These are phyloP conservation scores for Plestiodon gilberti DNA, from an alignment of 2,113 vertebrate genomes.

Conservation along the genomic window DNA sequence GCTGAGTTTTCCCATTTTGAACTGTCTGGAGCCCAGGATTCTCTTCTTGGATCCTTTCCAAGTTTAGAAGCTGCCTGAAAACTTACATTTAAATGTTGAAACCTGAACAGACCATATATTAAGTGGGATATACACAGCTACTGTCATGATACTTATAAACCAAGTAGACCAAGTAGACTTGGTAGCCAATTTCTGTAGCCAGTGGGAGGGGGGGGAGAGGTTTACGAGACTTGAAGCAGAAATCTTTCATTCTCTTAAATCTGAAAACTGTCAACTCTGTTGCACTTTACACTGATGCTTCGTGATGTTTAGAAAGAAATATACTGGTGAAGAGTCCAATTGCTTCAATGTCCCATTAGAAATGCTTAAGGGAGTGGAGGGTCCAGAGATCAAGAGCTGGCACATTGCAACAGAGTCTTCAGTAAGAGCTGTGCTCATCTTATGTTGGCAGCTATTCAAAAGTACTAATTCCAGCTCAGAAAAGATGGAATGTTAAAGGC, in stretches of 20 bases:
- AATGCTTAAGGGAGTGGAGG: background rate
- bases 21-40: background rate
- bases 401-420: background rate
- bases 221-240: background rate
- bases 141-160: background rate
- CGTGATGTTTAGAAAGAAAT: background rate
- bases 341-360: background rate
- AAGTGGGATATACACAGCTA: background rate
- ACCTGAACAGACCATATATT: slow-evolving; percentile 16
- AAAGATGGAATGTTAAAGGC: background rate
- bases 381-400: background rate
- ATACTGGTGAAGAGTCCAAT: background rate
- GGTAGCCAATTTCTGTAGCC: no score
- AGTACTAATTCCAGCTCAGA: background rate
- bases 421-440: background rate
- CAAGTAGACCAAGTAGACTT: no score
- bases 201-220: background rate
- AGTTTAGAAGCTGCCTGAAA: slow-evolving; percentile 8
- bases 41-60: background rate
- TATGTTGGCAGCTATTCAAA: background rate
- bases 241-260: background rate
- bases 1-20: slow-evolving; percentile 26
- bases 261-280: background rate
- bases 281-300: background rate
- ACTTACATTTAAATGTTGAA: background rate